Conservation (phyloP, 2,888 invertebrate species). For the Cantharis flavilabris region DNA sequence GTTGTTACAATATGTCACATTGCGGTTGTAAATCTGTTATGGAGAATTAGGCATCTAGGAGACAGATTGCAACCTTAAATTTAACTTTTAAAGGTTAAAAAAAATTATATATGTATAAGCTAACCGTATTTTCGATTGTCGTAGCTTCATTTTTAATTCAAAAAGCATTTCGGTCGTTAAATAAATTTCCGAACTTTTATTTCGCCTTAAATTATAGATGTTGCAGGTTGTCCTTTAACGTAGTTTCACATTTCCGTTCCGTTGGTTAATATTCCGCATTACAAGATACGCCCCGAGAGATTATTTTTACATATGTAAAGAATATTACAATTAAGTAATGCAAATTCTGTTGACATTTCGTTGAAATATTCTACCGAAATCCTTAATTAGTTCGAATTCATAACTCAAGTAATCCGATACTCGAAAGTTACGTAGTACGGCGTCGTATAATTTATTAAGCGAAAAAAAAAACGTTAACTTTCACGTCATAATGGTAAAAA, state of each 20-base stretch:
- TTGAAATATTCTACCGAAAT: neutral
- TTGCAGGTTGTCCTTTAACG: neutral
- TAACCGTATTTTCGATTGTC: neutral
- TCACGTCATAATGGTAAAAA: neutral
- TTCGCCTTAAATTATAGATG: neutral
- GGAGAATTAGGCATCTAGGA: too few relatives aligned
- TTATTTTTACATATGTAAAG: neutral
- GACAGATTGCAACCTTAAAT: neutral
- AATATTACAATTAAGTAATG: neutral
- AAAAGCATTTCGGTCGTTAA: neutral
- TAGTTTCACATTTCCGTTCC: neutral
- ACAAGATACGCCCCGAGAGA: neutral
- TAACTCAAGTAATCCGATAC: neutral
- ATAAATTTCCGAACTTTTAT: neutral
- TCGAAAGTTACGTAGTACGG: neutral
- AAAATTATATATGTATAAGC: neutral
- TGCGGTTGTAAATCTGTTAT: too few relatives aligned
- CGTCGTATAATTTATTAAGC: neutral
- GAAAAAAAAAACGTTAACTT: neutral
- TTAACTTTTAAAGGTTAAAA: neutral
- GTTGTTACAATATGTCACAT: too few relatives aligned
- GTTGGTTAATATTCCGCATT: neutral
- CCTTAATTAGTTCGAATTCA: neutral
- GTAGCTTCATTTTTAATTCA: neutral
- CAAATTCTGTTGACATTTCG: neutral